Evolutionary conservation across 1,140 invertebrate genomes (phyloP), one percentile per base, ranked within the genome.

Genomic region (Ostrea denselamellosa): DNA sequence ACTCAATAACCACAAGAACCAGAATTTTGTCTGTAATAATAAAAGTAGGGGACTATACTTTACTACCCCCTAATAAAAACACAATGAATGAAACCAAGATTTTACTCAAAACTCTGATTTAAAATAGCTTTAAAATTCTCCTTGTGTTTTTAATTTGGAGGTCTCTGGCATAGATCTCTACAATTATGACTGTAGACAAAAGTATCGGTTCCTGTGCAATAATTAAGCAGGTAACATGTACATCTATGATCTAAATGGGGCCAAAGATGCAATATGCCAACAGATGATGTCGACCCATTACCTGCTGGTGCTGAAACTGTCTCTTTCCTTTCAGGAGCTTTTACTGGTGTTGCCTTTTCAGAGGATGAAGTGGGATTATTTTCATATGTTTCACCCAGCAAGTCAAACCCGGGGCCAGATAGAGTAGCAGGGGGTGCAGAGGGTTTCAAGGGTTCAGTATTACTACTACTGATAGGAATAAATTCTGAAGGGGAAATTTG

Each of bases 381-480:
- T 71, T 71, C 68, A 34, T 25, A 71, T 25, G 68, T 25, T 34
- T 71, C 68, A 71, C 68, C 68, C 28, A 71, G 8, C 12, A 71
- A 28, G 68, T 71, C 68, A 34, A 71, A 71, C 28, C 68, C 68
- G 8, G 68, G 5, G 34, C 1, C n/a, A n/a, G n/a, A n/a, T n/a
- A n/a, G n/a, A n/a, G n/a, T 28, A 71, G 68, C 68, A 28, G 68
- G 68, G 68, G 68, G 68, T 71, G 68, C 68, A 71, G 68, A 71
- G 68, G 68, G 68, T 71, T 71, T 71, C 68, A 71, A 34, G 68
- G 68, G 68, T 34, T 71, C 68, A 28, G 65, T 25, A 25, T 68
- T 68, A 9, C n/a, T 68, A 68, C n/a, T 71, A 71, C 68, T 71
- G 25, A 71, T 12, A 12, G 22, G 22, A 71, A 25, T 22, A 25